Evolutionary conservation across 2,888 invertebrate species (phyloP).

Genomic region (Allacma fusca): DNA sequence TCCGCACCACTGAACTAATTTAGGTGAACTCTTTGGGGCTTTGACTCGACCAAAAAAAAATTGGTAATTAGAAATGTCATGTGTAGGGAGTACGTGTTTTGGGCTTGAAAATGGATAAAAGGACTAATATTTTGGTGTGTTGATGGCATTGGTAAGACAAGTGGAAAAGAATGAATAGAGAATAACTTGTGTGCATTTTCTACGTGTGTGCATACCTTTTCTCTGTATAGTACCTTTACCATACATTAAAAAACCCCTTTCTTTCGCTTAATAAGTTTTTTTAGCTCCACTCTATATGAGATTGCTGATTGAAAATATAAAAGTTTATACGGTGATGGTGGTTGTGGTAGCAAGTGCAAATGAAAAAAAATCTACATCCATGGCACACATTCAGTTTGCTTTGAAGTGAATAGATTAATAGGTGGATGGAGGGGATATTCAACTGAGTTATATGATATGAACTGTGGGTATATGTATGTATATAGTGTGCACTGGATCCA

Average conservation of each 20-base stretch:
- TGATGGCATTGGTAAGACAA: conserved; percentile 25
- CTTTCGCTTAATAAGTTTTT: too few relatives aligned
- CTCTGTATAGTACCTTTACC: too few relatives aligned
- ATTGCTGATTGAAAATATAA: conserved; percentile 16
- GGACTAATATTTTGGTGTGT: conserved; percentile 25
- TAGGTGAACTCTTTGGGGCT: not conserved
- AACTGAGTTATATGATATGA: not conserved
- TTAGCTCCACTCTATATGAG: not conserved
- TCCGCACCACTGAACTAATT: not conserved
- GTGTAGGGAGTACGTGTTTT: not conserved
- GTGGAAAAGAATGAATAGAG: conserved; percentile 20
- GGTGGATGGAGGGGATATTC: conserved; percentile 24
- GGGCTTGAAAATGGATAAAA: conserved; percentile 9
- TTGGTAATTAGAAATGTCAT: not conserved
- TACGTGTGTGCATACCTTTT: not conserved
- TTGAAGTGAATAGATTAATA: conserved; percentile 33
- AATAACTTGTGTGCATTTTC: conserved; percentile 21
- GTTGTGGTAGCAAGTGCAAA: conserved; percentile 8
- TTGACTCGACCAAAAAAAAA: not conserved
- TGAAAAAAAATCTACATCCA: conserved; percentile 5
- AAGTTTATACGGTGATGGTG: not conserved
- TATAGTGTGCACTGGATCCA: not conserved
- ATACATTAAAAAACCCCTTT: too few relatives aligned
- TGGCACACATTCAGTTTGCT: conserved; percentile 23
- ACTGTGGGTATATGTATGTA: not conserved